A percentile compares a stretch with the other conserved stretches of the same genome.
Conservation (phyloP, 1,140 invertebrate species). For the Papilio aristodemus region DNA sequence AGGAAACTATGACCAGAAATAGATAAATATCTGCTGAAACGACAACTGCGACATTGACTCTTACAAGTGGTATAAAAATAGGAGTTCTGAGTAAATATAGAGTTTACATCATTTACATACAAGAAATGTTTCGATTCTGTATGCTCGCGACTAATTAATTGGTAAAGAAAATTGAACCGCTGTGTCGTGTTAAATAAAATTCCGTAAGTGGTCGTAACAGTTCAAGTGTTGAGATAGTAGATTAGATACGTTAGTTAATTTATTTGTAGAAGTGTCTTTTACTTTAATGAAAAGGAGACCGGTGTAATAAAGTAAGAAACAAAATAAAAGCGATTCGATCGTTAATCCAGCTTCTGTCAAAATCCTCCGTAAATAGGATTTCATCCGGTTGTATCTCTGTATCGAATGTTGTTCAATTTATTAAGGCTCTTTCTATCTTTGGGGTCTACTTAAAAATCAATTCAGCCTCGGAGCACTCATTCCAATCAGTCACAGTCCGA, state of each 20-base stretch:
- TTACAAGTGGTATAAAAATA: too few relatives aligned
- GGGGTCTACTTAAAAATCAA: conserved; percentile 72
- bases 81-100: too few relatives aligned
- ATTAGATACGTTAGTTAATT: conserved; percentile 6
- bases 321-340: conserved; percentile 36
- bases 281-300: not conserved
- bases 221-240: not conserved
- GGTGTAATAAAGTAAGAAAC: conserved; percentile 10
- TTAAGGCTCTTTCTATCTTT: conserved; percentile 63
- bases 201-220: conserved; percentile 10
- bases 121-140: too few relatives aligned
- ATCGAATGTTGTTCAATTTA: conserved; percentile 67
- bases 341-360: conserved; percentile 58
- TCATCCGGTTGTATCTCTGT: conserved; percentile 62
- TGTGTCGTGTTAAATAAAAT: conserved; percentile 4
- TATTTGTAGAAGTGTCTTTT: conserved; percentile 9
- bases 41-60: too few relatives aligned
- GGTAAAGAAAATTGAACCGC: not conserved
- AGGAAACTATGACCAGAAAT: too few relatives aligned
- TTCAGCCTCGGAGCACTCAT: conserved; percentile 55
- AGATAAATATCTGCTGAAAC: too few relatives aligned
- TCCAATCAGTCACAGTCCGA: conserved; percentile 71
- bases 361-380: conserved; percentile 62
- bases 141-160: not conserved
- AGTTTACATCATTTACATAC: too few relatives aligned